Evolutionary conservation across 2,888 invertebrate species (phyloP).

Genomic region (Aplocera efformata): DNA sequence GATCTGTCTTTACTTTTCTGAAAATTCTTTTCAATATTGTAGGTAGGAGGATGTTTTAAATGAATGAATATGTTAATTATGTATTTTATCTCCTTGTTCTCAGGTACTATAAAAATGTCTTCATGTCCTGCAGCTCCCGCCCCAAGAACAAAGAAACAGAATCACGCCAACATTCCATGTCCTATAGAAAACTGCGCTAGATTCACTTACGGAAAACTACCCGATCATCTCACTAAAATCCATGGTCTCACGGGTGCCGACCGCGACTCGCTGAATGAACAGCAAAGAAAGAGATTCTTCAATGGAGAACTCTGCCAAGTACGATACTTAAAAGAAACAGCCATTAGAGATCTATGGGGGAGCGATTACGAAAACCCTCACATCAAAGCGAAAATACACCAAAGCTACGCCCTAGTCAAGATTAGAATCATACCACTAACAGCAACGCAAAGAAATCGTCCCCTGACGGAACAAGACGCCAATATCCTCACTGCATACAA

Average conservation of each 20-base stretch:
- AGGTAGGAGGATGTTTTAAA: too few species aligned
- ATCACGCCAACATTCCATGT: slow-evolving; percentile 77
- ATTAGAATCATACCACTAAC: slow-evolving; percentile 74
- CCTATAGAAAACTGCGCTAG: slow-evolving; percentile 77
- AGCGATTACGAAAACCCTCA: slow-evolving; percentile 72
- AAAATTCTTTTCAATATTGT: too few species aligned
- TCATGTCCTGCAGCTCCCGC: slow-evolving; percentile 50
- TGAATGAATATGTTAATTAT: too few species aligned
- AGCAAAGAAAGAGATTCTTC: slow-evolving; percentile 74
- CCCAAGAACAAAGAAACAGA: slow-evolving; percentile 73
- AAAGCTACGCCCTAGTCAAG: slow-evolving; percentile 73
- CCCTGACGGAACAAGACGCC: slow-evolving; percentile 75
- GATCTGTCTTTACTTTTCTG: too few species aligned
- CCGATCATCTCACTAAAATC: slow-evolving; percentile 75
- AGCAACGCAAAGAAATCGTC: slow-evolving; percentile 68
- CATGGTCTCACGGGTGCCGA: slow-evolving; percentile 74
- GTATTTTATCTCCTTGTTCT: slow-evolving; percentile 21
- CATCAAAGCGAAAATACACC: slow-evolving; percentile 72
- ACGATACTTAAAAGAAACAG: slow-evolving; percentile 72
- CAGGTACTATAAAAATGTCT: slow-evolving; percentile 50
- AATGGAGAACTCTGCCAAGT: slow-evolving; percentile 79
- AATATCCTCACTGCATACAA: slow-evolving; percentile 76
- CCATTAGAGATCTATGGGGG: slow-evolving; percentile 77
- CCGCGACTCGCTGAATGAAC: slow-evolving; percentile 72
- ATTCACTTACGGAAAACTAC: slow-evolving; percentile 76